A percentile compares a stretch with the other conserved stretches of the same genome.
These are phyloP conservation scores for Heliconius hermathena DNA, from an alignment of 1,140 invertebrate species.

Conservation along the genomic window DNA sequence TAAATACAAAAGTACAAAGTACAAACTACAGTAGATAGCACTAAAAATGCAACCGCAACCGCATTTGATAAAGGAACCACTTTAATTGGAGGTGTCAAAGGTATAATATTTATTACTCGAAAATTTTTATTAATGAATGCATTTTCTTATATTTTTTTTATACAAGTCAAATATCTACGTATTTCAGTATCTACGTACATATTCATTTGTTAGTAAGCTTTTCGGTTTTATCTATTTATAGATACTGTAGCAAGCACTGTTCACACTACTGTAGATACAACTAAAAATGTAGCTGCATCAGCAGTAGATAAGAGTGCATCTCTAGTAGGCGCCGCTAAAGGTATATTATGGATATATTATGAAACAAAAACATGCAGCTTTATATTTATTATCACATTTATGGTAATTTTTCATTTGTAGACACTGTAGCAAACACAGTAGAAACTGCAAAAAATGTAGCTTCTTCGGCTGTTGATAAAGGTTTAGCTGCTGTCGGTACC, in stretches of 20 bases:
- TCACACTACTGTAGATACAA: conserved; percentile 53
- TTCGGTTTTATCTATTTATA: conserved; percentile 37
- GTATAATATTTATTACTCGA: conserved; percentile 41
- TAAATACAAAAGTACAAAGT: background rate
- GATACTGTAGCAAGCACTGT: conserved; percentile 58
- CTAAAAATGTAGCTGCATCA: conserved; percentile 55
- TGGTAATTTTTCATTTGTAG: conserved; percentile 39
- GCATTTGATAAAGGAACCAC: conserved; percentile 48
- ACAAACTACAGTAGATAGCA: conserved; percentile 40
- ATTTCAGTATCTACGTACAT: background rate
- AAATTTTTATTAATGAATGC: background rate
- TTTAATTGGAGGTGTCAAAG: conserved; percentile 58
- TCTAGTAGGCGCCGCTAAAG: conserved; percentile 40
- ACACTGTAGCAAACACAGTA: conserved; percentile 49
- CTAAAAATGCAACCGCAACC: conserved; percentile 39
- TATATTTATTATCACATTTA: conserved; percentile 9
- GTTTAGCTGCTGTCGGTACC: conserved; percentile 43
- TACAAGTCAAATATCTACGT: too few species aligned
- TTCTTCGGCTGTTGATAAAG: conserved; percentile 45
- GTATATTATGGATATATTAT: conserved; percentile 12
- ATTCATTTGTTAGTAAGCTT: background rate
- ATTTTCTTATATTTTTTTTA: background rate
- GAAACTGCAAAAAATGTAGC: conserved; percentile 54
- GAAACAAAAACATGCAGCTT: background rate
- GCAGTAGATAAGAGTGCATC: conserved; percentile 54